These are phyloP conservation scores for Manacus vitellinus DNA, from an alignment of 2,113 vertebrate genomes.

Conservation along the genomic window DNA sequence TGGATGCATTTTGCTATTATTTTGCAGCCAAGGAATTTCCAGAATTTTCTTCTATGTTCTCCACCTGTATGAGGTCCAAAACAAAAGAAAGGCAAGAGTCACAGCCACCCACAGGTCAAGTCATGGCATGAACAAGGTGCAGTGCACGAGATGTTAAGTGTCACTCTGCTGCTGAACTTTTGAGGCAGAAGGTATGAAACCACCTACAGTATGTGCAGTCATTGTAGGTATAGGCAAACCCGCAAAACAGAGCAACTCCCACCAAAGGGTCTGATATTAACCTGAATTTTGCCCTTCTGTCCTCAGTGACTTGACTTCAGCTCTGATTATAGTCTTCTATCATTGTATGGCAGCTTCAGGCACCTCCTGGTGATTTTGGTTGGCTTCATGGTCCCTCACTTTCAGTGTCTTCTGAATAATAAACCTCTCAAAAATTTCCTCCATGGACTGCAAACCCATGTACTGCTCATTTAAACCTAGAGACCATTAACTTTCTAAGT, in stretches of 20 bases:
- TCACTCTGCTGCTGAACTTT: background rate
- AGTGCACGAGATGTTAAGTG: background rate
- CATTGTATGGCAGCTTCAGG: rapidly evolving
- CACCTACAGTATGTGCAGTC: background rate
- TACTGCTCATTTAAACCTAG: background rate
- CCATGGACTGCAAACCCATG: background rate
- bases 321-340: background rate
- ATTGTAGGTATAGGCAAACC: background rate
- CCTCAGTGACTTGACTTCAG: background rate
- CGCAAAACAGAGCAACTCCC: background rate
- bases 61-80: background rate
- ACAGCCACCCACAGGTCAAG: background rate
- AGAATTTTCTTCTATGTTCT: slow-evolving; percentile 20
- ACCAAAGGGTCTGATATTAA: background rate
- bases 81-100: slow-evolving; percentile 22
- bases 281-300: background rate
- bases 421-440: background rate
- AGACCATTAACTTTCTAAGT: background rate
- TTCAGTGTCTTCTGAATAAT: background rate
- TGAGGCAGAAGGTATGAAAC: background rate
- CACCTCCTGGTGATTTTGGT: background rate
- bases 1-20: slow-evolving; percentile 81
- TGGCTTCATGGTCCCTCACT: background rate
- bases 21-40: slow-evolving; percentile 74
- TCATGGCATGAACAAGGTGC: background rate